phyloP scores from a whole-genome alignment of 2,113 vertebrate genomes.

The Cercocebus atys region DNA sequence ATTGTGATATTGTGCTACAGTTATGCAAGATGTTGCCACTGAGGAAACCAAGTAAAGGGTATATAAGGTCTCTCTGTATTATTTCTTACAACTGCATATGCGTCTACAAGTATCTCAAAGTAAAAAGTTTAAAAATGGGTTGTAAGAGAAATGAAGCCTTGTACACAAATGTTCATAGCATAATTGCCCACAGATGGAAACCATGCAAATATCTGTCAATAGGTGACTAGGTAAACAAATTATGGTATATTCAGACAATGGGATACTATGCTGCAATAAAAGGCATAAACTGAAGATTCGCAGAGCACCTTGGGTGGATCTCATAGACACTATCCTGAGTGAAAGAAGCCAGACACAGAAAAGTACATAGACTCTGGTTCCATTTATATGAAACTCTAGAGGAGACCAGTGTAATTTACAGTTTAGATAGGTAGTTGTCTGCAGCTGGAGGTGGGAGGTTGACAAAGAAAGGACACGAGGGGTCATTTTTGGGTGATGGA shows the following conservation, averaged over 20 bases:
- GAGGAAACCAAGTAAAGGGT: neutral
- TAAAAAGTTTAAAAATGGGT: neutral
- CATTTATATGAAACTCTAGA: rapidly evolving
- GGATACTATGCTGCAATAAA: rapidly evolving
- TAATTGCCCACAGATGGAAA: neutral
- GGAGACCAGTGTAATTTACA: rapidly evolving
- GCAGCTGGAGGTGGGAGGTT: neutral
- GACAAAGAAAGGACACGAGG: neutral
- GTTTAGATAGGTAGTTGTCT: neutral
- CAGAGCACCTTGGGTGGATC: rapidly evolving
- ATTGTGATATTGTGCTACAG: rapidly evolving
- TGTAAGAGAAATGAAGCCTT: neutral
- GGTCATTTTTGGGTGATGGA: rapidly evolving
- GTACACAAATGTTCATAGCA: rapidly evolving
- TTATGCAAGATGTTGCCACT: neutral
- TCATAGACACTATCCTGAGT: rapidly evolving
- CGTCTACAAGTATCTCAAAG: neutral
- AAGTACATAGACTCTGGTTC: rapidly evolving
- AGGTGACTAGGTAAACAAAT: rapidly evolving
- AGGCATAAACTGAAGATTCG: rapidly evolving
- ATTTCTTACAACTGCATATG: neutral
- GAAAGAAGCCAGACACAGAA: neutral
- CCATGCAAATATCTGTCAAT: neutral
- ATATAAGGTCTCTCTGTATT: neutral
- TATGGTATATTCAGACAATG: rapidly evolving